These are phyloP conservation scores for Drosophila limbata DNA, from an alignment of 2,888 invertebrate genomes.

Conservation along the genomic window DNA sequence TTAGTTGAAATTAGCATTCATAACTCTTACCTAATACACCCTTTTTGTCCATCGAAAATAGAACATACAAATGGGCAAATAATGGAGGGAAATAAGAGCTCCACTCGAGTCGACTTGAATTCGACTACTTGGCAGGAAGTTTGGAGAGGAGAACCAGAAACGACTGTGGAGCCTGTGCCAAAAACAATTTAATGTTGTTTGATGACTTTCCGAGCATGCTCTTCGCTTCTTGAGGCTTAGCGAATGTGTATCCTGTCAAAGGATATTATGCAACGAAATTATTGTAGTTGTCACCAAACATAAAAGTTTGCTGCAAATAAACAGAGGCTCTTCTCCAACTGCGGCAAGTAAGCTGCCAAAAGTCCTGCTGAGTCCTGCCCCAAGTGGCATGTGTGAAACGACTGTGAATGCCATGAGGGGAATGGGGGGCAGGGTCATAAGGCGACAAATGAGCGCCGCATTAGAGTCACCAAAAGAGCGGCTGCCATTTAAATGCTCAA, in stretches of 20 bases:
- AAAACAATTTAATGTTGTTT: constrained; percentile 61
- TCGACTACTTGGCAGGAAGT: constrained; percentile 53
- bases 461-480: constrained; percentile 61
- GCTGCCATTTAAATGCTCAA: constrained; percentile 54
- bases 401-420: no score
- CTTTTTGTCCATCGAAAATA: not conserved
- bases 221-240: no score
- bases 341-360: no score
- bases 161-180: constrained; percentile 50
- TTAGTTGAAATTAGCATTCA: no score
- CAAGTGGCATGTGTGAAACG: no score
- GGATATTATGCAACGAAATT: no score
- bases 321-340: no score
- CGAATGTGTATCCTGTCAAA: no score
- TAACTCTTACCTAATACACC: constrained; percentile 8
- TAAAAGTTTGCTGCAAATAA: no score
- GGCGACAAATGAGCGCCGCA: constrained; percentile 67
- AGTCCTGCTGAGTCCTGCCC: no score
- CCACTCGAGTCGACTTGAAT: constrained; percentile 34
- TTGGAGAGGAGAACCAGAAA: constrained; percentile 17
- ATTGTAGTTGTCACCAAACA: no score
- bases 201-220: constrained; percentile 64
- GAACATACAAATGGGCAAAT: constrained; percentile 49
- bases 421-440: no score
- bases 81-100: constrained; percentile 50